Conservation (phyloP, 1,140 invertebrate genomes). For the Macrobrachium rosenbergii region DNA sequence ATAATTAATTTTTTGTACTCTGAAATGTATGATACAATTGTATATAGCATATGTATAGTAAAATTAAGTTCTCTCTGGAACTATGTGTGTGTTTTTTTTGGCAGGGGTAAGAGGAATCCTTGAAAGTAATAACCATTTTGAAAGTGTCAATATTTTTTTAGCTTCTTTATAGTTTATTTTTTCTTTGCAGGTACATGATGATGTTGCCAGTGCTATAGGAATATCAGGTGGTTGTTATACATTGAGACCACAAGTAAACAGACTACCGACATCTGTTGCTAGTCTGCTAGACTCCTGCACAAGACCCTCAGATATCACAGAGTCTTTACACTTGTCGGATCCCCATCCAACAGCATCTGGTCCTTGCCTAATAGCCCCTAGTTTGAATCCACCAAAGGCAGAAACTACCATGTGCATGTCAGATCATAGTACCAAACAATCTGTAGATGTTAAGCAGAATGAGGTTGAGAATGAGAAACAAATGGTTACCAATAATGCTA, state of each 20-base stretch:
- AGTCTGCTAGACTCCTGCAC: not conserved
- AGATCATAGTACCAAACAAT: too few relatives aligned
- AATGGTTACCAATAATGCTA: too few relatives aligned
- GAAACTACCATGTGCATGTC: too few relatives aligned
- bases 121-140: not conserved
- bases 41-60: too few relatives aligned
- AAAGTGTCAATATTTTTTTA: not conserved
- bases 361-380: too few relatives aligned
- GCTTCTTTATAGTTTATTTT: not conserved
- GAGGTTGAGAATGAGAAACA: too few relatives aligned
- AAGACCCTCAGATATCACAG: not conserved
- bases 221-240: slow-evolving; percentile 22
- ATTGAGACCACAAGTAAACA: not conserved
- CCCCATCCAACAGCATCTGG: not conserved
- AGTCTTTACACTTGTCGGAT: not conserved
- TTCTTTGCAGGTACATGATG: slow-evolving; percentile 28
- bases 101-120: not conserved
- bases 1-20: too few relatives aligned
- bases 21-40: too few relatives aligned
- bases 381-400: too few relatives aligned
- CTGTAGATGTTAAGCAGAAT: too few relatives aligned
- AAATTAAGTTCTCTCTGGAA: too few relatives aligned
- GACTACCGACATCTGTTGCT: not conserved
- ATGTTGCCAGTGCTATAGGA: slow-evolving; percentile 34
- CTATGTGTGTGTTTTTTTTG: too few relatives aligned